These are phyloP conservation scores for Petrocephalus microphthalmus DNA, from an alignment of 2,113 vertebrate species.

Conservation along the genomic window DNA sequence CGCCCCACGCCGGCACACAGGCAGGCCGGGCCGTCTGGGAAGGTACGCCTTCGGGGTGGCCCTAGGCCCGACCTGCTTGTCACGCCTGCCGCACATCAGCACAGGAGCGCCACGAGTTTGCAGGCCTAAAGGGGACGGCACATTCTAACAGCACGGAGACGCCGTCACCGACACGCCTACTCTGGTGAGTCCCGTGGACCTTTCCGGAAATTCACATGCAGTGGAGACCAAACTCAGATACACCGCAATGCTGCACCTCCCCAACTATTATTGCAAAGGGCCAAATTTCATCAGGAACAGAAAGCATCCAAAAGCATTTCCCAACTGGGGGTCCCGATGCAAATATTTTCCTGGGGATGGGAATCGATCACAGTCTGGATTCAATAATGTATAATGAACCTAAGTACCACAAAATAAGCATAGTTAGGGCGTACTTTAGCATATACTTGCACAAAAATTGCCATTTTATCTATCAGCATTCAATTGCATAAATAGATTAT, in stretches of 20 bases:
- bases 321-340: not conserved
- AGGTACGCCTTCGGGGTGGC: not conserved
- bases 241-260: not conserved
- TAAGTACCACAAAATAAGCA: not conserved
- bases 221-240: not conserved
- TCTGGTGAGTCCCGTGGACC: not conserved
- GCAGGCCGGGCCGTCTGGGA: not conserved
- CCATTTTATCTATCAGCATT: not conserved
- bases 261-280: not conserved
- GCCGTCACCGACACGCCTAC: not conserved
- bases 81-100: not conserved
- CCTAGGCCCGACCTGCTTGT: not conserved
- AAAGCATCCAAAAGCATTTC: not conserved
- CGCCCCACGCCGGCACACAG: not conserved
- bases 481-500: not conserved
- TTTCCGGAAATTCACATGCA: not conserved
- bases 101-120: not conserved
- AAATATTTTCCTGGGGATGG: not conserved
- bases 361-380: not conserved
- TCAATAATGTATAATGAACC: not conserved
- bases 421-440: not conserved
- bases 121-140: not conserved
- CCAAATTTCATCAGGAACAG: not conserved
- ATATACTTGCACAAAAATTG: not conserved
- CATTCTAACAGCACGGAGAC: not conserved